Evolutionary conservation across 2,888 invertebrate genomes (phyloP), one percentile per base, ranked within the genome.

Genomic region (Pemphredon lugubris): DNA sequence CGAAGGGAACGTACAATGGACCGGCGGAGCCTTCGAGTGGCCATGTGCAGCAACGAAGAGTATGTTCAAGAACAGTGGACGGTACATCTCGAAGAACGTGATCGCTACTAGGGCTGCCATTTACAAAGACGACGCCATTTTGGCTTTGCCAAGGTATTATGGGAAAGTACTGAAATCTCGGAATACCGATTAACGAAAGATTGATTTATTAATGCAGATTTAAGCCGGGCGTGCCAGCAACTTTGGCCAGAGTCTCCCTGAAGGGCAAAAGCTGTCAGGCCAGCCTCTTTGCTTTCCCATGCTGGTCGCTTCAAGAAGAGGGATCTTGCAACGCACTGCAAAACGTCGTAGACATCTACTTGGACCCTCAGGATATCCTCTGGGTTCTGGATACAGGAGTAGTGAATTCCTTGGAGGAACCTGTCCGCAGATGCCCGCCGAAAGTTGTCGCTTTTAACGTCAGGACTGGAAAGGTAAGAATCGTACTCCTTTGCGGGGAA

Each of bases 381-480:
- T 95, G 95, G 95, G 92, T 93, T 0, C 89, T 95, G 69, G 95
- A 95, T 84, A 92, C 92, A 9, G 95, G 95, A 11, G 91, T 94
- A 44, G 92, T 94, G 0, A 93, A 95, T 75, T 93, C 94, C 0
- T 82, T 95, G 60, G 93, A 93, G 65, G 90, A 91, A 0, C 94
- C 95, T 0, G 90, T 93, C 3, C 92, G 93, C 57, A 92, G 92
- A 9, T 94, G 94, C 80, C 91, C 93, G 0, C 94, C 95, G 0
- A 95, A 95, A 86, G 92, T 95, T 30, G 91, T 94, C 1, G 93
- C 92, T 21, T 91, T 94, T 82, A 92, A 91, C 71, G 90, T 92
- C 2, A 91, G 92, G 57, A 92, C 92, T 6, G 92, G 92, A 48
- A 93, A 94, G 89, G 87, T n/a, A n/a, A n/a, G n/a, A n/a, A n/a